Conservation (phyloP, 2,113 vertebrate species). For the Callithrix jacchus region DNA sequence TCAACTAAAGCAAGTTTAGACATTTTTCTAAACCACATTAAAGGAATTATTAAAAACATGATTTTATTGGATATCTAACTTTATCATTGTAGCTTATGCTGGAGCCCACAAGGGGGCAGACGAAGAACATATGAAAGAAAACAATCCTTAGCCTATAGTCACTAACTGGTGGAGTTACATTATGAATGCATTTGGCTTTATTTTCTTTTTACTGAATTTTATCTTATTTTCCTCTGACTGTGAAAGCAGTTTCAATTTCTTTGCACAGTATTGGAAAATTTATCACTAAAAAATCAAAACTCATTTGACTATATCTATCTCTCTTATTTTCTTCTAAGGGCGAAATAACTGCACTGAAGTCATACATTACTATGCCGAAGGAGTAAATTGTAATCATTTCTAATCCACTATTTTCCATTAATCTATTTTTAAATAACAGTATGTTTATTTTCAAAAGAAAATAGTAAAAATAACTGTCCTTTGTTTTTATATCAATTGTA, state of each 20-base stretch:
- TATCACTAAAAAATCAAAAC: not conserved
- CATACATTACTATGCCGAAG: not conserved
- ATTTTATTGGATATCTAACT: not conserved
- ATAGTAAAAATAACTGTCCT: not conserved
- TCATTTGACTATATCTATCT: not conserved
- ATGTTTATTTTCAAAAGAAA: not conserved
- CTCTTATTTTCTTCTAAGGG: not conserved
- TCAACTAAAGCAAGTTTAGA: not conserved
- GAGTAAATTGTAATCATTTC: not conserved
- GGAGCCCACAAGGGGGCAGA: slow-evolving; percentile 11
- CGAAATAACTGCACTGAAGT: not conserved
- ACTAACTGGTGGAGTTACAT: not conserved
- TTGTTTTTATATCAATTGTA: not conserved
- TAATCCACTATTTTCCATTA: not conserved
- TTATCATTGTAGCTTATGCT: not conserved
- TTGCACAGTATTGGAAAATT: not conserved
- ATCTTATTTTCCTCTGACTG: not conserved
- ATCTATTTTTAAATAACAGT: not conserved
- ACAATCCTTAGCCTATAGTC: not conserved
- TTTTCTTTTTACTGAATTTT: slow-evolving; percentile 21
- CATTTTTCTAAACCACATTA: not conserved
- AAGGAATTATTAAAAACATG: not conserved
- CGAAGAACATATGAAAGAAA: not conserved
- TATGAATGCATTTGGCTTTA: not conserved
- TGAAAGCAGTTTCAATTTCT: not conserved